Percentiles rank a stretch among this genome's conserved stretches.
These are phyloP conservation scores for Pristionchus pacificus DNA, from an alignment of 1,140 invertebrate species.

Conservation along the genomic window DNA sequence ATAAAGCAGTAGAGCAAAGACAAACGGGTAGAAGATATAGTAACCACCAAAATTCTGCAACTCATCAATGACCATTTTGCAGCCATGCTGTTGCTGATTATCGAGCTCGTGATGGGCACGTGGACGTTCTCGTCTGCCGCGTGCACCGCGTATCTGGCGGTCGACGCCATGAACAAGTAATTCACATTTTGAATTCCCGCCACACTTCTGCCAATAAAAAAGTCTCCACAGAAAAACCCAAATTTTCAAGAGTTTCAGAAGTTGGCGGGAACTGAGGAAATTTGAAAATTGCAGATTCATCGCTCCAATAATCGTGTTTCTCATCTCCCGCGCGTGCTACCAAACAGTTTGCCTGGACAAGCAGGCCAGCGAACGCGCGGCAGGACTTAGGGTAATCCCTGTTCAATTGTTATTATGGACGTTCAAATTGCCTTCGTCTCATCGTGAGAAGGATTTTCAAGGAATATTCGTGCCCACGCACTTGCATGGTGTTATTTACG, in stretches of 20 bases:
- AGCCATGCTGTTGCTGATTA: slow-evolving; percentile 53
- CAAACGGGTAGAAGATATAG: no score
- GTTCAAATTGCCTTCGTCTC: no score
- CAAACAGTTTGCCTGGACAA: slow-evolving; percentile 54
- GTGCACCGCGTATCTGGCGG: slow-evolving; percentile 52
- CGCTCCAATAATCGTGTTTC: slow-evolving; percentile 50
- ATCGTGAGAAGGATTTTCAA: no score
- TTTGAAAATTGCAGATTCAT: slow-evolving; percentile 32
- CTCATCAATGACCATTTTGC: no score
- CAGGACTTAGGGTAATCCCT: slow-evolving; percentile 54
- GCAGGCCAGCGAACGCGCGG: slow-evolving; percentile 44
- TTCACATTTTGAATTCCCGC: not conserved
- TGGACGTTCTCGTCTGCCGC: slow-evolving; percentile 40
- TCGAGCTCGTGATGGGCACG: slow-evolving; percentile 49
- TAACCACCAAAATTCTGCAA: no score
- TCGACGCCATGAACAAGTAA: slow-evolving; percentile 56
- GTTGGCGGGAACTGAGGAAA: slow-evolving; percentile 6
- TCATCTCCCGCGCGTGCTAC: slow-evolving; percentile 54
- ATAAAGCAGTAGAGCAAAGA: no score
- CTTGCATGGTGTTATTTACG: no score
- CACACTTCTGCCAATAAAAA: no score
- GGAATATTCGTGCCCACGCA: no score
- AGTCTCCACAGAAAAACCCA: no score
- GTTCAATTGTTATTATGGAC: no score
- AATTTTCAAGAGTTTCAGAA: no score